Evolutionary conservation across 2,888 invertebrate species (phyloP), one percentile per base, ranked within the genome.

Genomic region (Alloplasta piceator): DNA sequence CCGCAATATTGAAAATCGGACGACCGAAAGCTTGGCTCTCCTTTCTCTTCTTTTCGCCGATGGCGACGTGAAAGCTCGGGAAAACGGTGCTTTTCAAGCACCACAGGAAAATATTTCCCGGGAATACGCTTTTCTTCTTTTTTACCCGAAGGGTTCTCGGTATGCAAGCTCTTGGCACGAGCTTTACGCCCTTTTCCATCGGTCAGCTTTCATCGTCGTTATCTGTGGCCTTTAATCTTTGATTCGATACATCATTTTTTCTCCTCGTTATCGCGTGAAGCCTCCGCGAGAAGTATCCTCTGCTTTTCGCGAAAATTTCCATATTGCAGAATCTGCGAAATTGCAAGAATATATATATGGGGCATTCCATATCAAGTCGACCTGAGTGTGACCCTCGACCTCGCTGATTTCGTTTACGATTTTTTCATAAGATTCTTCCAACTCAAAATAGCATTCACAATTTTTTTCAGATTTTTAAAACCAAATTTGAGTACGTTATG

Each of bases 221-320:
- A 7, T 52, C 3, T 10, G 39, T 9, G 55, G 46, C 14, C 73
- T 66, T 74, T 67, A 66, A 78, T 78, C 67, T 61, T 67, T 55
- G 52, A 63, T 72, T 50, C 66, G 16, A 52, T 52, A 55, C 26
- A 26, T 36, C 48, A 26, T 14, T 12, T 68, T 68, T 68, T 48
- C 16, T 70, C 41, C 48, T 71, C 56, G 5, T 63, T n/a, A 9
- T 6, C 3, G 9, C 10, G 6, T 12, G 10, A 9, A 5, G 46
- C 2, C 14, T 6, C 10, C 9, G 39, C 12, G 56, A 70, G 63
- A 64, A 63, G 56, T 60, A 36, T 70, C 38, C 48, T 9, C 38
- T 16, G 38, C 63, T 41, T 43, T 55, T 55, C 41, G 4, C 16
- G n/a, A 63, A 63, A 12, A 26, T 60, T 58, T 10, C n/a, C 41